Evolutionary conservation across 92 coral and sea anemone species (phyloP), one percentile per base, ranked within the genome.

Genomic region (Montipora capitata): DNA sequence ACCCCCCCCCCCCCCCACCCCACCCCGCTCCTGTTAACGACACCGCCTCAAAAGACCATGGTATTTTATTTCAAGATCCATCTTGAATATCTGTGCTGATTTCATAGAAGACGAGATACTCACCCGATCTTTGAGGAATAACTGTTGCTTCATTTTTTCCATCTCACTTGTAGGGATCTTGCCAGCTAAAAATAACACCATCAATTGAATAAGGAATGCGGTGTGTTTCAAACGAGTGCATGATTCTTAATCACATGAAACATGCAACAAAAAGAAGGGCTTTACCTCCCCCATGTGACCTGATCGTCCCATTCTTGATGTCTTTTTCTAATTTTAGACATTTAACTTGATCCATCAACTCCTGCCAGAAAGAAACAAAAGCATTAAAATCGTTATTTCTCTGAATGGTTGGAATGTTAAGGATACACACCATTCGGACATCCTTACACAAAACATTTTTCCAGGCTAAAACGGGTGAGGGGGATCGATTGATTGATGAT

Each of bases 331-430:
- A 68, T 88, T 97, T 97, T 15, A 97, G 77, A 40, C 89, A 88
- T 77, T 96, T 97, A 7, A 97, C 95, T 88, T 97, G 98, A 69
- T 96, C 99, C 48, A 87, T 90, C 56, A 96, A 87, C 77, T 97
- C 99, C 99, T 97, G 66, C 15, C 72, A 45, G 51, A 42, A 49
- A 88, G n/a, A 44, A 68, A 77, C 1, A 43, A 14, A 20, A 68
- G 59, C 7, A 15, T 15, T 61, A 3, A 15, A 61, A 61, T 3
- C 15, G 5, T 15, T 61, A 0, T 61, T 61, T 48, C 52, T 2
- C 10, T 5, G 67, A 15, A 4, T 15, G 35, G 4, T 61, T 16
- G 11, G 9, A 13, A 61, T 4, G 4, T 14, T 15, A 13, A 61
- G 27, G 4, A 61, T 15, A 17, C 67, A 61, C 35, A 61, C 13